Evolutionary conservation across 2,113 vertebrate genomes (phyloP).

Genomic region (Enhydra lutris): DNA sequence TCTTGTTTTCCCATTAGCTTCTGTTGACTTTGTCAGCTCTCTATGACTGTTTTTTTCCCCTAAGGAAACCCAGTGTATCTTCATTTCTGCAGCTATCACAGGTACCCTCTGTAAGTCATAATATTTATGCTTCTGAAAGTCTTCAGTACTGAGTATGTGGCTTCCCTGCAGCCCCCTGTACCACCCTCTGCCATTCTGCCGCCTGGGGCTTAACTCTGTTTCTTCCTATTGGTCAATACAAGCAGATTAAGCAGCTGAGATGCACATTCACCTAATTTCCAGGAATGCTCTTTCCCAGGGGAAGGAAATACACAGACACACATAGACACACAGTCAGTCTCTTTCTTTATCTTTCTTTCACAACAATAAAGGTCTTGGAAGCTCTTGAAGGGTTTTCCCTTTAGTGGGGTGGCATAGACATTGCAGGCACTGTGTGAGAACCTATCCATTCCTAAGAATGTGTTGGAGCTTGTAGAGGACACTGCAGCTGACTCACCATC

Average conservation of each 20-base stretch:
- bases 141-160: not conserved
- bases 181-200: not conserved
- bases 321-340: not conserved
- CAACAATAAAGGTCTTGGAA: not conserved
- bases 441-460: not conserved
- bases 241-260: conserved; percentile 29
- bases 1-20: not conserved
- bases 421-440: not conserved
- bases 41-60: not conserved
- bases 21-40: not conserved
- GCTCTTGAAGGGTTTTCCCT: not conserved
- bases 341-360: not conserved
- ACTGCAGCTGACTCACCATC: not conserved
- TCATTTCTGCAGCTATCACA: conserved; percentile 10
- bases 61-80: not conserved
- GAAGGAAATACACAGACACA: not conserved
- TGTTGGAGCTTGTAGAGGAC: not conserved
- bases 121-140: not conserved
- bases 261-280: not conserved
- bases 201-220: not conserved
- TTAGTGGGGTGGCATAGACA: not conserved
- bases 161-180: not conserved
- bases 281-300: not conserved
- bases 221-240: conserved; percentile 17
- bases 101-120: not conserved